Conservation (phyloP, 2,797 vertebrate species). For the Diceros bicornis region DNA sequence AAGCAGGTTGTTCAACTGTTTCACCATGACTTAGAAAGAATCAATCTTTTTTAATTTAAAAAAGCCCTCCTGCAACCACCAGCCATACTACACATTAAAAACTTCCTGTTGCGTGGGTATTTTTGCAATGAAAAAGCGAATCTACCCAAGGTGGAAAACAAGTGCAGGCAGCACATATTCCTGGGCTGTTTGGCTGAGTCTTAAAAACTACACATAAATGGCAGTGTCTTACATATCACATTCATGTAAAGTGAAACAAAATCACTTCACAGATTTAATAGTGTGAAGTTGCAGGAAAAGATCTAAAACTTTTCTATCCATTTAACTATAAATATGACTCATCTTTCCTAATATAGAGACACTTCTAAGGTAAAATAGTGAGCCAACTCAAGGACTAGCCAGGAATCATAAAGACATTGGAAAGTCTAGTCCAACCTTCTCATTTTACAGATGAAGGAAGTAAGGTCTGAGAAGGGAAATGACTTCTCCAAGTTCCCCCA, state of each 20-base stretch:
- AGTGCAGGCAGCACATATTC: neutral
- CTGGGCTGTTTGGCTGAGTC: neutral
- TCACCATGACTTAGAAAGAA: slow-evolving; percentile 15
- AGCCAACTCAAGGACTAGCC: neutral
- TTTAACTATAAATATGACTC: neutral
- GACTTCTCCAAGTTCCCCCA: neutral
- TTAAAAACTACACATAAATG: neutral
- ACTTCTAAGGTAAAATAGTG: neutral
- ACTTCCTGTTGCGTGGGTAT: neutral
- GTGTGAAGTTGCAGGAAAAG: neutral
- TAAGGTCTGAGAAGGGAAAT: neutral
- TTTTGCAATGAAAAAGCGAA: neutral
- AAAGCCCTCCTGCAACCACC: neutral
- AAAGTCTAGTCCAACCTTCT: neutral
- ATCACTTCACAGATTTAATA: neutral
- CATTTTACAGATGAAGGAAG: neutral
- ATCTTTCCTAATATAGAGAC: neutral
- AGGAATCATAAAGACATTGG: neutral
- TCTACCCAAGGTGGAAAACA: neutral
- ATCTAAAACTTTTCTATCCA: neutral
- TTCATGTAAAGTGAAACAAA: neutral
- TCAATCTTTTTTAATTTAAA: neutral
- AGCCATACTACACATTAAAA: neutral
- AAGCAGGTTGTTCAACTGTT: neutral
- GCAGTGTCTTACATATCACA: neutral